Conservation (phyloP, 92 coral and sea anemone genomes). For the Hydrozoanthus gracilis region DNA sequence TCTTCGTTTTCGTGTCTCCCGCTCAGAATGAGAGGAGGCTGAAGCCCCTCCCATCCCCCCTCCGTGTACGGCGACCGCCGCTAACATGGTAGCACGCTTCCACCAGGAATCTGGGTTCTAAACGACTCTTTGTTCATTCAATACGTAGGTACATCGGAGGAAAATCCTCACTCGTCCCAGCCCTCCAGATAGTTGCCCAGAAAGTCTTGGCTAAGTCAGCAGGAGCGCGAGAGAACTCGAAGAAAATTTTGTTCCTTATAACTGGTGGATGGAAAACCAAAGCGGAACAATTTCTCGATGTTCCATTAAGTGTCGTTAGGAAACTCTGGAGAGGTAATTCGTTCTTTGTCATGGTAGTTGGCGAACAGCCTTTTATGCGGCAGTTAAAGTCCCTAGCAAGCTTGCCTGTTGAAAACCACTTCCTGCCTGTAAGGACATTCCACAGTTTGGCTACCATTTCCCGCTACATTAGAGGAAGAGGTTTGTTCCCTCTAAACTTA, state of each 20-base stretch:
- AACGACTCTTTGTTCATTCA: not conserved
- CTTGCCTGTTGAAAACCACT: slow-evolving; percentile 48
- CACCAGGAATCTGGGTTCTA: not conserved
- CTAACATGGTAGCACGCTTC: not conserved
- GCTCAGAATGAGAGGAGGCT: too few species aligned
- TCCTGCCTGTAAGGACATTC: slow-evolving; percentile 44
- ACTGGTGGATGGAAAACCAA: slow-evolving; percentile 1
- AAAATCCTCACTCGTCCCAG: slow-evolving; percentile 1
- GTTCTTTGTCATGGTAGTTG: slow-evolving; percentile 20
- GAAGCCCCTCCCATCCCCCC: too few species aligned
- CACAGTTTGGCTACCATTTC: slow-evolving; percentile 48
- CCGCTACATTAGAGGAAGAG: slow-evolving; percentile 52
- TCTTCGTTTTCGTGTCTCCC: too few species aligned
- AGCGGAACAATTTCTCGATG: not conserved
- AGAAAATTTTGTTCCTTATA: slow-evolving; percentile 36
- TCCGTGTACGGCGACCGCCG: not conserved
- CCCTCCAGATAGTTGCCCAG: not conserved
- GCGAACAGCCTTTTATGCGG: not conserved
- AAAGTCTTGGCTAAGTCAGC: slow-evolving; percentile 1
- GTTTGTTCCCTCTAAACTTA: slow-evolving; percentile 20
- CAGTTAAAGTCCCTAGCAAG: slow-evolving; percentile 30
- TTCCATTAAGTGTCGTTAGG: not conserved
- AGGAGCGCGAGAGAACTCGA: slow-evolving; percentile 1
- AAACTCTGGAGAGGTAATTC: not conserved
- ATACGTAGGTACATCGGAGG: slow-evolving; percentile 15